Base-by-base conservation (phyloP, 1,140 invertebrate genomes). In the Anoplolepis gracilipes region DNA sequence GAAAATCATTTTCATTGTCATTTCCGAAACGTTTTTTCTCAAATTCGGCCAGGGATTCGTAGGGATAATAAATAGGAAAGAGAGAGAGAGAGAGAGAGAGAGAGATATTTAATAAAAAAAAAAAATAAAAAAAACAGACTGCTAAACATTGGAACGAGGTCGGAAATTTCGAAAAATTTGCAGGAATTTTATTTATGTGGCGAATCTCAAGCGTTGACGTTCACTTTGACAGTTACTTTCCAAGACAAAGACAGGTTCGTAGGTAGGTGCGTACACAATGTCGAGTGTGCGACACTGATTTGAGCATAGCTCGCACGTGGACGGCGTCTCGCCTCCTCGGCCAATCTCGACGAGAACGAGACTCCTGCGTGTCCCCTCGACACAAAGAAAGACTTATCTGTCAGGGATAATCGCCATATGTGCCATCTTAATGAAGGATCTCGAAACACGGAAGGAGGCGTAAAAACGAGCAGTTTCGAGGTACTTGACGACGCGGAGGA, bases 331-430 rank as follows among this genome's bases (percentile, higher is more conserved):
- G 46, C 30, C 25, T 61, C 16, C 16, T 19, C 42, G 49, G 67
- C 81, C 85, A 46, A 86, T 76, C 77, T 81, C 42, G 33, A 39
- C 42, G 64, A 70, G n/a, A 49, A 49, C 3, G 46, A 49, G 28
- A 82, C 28, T 53, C 61, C 55, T 33, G 61, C 62, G 59, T 67
- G 75, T 87, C 11, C 5, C 13, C 49, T 55, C 30, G 5, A 16
- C 77, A 36, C 87, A 59, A 87, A 46, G 59, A 57, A 73, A 81
- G 70, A 87, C 57, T 86, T 65, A 87, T 87, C 76, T 73, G 69
- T 61, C 76, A 67, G 76, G 79, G 84, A 84, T 81, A 87, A 90
- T 91, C 85, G 82, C 84, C 84, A 86, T 85, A 79, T 87, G 88
- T 70, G 82, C 70, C 84, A 87, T 87, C 76, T 88, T 76, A 84